Evolutionary conservation across 1,140 invertebrate species (phyloP).

Genomic region (Caenorhabditis inopinata): DNA sequence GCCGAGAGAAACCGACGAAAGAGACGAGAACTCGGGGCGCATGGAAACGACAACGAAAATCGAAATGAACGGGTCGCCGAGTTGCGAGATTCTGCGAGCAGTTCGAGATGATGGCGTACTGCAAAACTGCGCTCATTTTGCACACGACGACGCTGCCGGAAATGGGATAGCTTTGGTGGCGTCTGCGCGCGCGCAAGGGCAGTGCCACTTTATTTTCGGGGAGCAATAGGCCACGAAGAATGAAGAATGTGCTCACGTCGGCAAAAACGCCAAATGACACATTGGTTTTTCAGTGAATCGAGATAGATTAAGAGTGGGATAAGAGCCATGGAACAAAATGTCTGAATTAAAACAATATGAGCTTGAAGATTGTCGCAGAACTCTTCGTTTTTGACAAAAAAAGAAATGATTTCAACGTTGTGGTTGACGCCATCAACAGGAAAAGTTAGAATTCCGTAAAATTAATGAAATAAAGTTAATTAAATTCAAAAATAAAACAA

Average conservation of each 20-base stretch:
- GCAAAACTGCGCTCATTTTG: background rate
- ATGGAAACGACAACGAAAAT: conserved; percentile 2
- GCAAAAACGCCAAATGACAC: background rate
- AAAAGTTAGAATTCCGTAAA: no score
- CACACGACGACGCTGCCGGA: background rate
- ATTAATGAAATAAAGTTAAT: no score
- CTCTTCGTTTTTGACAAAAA: no score
- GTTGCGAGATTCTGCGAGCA: background rate
- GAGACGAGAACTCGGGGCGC: background rate
- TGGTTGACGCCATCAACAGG: no score
- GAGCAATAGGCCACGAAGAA: background rate
- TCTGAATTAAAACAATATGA: no score
- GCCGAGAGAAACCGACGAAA: background rate
- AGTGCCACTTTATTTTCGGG: background rate
- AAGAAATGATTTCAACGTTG: no score
- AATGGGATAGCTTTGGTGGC: background rate
- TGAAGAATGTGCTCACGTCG: background rate
- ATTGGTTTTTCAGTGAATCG: no score
- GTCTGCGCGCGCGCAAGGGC: no score
- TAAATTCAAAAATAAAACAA: no score
- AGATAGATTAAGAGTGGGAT: no score
- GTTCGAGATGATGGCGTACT: conserved; percentile 3
- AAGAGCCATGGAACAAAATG: no score
- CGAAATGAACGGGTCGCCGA: background rate
- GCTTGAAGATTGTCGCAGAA: no score